These are phyloP conservation scores for Cosmia pyralina DNA, from an alignment of 2,888 invertebrate genomes.

Conservation along the genomic window DNA sequence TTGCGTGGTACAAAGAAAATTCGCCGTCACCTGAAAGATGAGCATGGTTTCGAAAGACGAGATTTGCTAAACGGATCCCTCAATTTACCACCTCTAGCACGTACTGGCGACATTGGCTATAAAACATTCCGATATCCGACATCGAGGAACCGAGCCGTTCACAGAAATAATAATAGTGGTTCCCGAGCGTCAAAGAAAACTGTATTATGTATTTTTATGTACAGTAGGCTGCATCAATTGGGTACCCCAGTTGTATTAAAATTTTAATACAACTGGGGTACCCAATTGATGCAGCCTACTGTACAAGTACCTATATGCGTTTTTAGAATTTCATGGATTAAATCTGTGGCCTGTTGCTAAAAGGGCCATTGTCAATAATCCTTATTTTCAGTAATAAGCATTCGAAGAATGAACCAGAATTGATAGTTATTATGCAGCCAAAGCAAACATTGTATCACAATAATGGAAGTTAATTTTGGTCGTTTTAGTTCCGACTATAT, in stretches of 20 bases:
- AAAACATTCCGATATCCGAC: conserved; percentile 84
- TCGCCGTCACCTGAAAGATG: conserved; percentile 21
- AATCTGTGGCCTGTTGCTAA: too few relatives aligned
- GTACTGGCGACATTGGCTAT: conserved; percentile 79
- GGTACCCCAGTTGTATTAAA: too few relatives aligned
- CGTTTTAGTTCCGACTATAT: too few relatives aligned
- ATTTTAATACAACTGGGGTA: too few relatives aligned
- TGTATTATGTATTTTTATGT: conserved; percentile 50
- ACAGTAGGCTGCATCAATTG: background rate
- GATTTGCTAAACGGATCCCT: conserved; percentile 63
- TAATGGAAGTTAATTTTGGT: too few relatives aligned
- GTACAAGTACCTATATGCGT: background rate
- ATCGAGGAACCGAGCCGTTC: conserved; percentile 73
- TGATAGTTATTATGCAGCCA: too few relatives aligned
- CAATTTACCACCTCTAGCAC: conserved; percentile 76
- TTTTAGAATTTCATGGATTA: conserved; percentile 40
- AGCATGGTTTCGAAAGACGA: conserved; percentile 42
- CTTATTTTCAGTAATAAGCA: too few relatives aligned
- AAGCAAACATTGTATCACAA: too few relatives aligned
- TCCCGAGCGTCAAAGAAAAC: conserved; percentile 67
- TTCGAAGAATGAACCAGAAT: too few relatives aligned
- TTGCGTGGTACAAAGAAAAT: conserved; percentile 2
- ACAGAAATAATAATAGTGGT: conserved; percentile 71
- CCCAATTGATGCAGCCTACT: too few relatives aligned
- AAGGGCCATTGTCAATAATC: too few relatives aligned